Base-by-base conservation (phyloP, 2,888 invertebrate genomes). In the Metellina segmentata region DNA sequence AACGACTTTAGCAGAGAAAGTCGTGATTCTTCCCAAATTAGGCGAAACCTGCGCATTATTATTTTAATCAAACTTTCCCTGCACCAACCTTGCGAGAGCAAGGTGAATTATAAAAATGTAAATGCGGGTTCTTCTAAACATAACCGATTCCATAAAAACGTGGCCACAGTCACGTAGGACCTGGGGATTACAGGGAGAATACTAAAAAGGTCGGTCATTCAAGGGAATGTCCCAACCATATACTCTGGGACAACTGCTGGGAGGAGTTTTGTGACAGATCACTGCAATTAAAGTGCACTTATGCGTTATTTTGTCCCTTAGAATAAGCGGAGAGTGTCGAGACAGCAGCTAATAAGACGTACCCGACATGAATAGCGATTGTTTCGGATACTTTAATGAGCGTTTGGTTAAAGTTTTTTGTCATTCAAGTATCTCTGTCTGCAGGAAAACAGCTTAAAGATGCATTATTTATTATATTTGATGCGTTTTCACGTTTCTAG, bases 211-310 rank as follows among this genome's bases (percentile, higher is more conserved):
- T 8, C 61, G 61, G 34, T 34, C 34, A 34, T 34, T 34, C 34
- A 34, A 34, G 34, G 34, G 4, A 34, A 34, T 34, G 34, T 34
- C 34, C 34, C 34, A 34, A 4, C 34, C 34, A 34, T 34, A 34
- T 34, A 34, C 34, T 34, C 34, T 34, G 34, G 34, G 34, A 34
- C 61, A 5, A 16, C 11, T 16, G 61, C 13, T 61, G 19, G 49
- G 34, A 69, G 19, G 34, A 7, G 5, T 79, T 16, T 69, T 16
- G 61, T 79, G 79, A 79, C 48, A 79, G 61, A 69, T 79, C 53
- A 69, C 61, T 61, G n/a, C 69, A 61, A 61, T 79, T 61, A 79
- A 79, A 49, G n/a, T 13, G 16, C 53, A 61, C 61, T 79, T 79
- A 61, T 61, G 61, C 13, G 34, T n/a, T 61, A 77, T 49, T 77